Conservation (phyloP, 1,140 invertebrate genomes). For the Meloidogyne hapla region DNA sequence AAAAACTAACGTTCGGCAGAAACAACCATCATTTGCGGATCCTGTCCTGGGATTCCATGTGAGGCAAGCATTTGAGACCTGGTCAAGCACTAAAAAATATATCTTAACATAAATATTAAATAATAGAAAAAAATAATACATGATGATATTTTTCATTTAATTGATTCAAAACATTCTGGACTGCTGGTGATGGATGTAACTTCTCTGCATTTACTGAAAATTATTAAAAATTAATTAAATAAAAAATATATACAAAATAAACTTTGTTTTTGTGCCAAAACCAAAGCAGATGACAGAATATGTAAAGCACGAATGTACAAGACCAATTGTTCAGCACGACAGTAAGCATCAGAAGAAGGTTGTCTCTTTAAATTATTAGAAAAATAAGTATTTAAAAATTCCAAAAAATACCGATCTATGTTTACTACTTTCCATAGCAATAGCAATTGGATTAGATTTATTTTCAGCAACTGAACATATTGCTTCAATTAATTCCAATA, state of each 20-base stretch:
- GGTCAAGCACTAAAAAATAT: conserved; percentile 45
- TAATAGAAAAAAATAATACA: not conserved
- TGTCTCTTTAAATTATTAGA: conserved; percentile 29
- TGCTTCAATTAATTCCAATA: conserved; percentile 79
- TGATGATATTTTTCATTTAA: conserved; percentile 63
- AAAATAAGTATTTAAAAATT: conserved; percentile 14
- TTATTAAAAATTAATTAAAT: not conserved
- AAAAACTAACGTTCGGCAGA: not conserved
- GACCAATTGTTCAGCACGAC: conserved; percentile 83
- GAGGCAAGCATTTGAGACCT: conserved; percentile 63
- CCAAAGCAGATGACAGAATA: conserved; percentile 84
- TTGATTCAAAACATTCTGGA: conserved; percentile 73
- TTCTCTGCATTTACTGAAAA: conserved; percentile 73
- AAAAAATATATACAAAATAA: not conserved
- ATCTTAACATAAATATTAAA: not conserved
- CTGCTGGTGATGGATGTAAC: conserved; percentile 82
- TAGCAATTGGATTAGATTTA: conserved; percentile 71
- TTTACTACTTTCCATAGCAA: conserved; percentile 49
- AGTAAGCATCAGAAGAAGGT: conserved; percentile 60
- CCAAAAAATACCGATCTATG: conserved; percentile 45
- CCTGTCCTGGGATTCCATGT: conserved; percentile 56
- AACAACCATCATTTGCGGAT: conserved; percentile 43
- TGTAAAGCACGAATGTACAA: conserved; percentile 85
- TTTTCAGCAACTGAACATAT: conserved; percentile 75
- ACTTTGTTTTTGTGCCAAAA: conserved; percentile 79